Conservation (phyloP, 2,113 vertebrate genomes). For the Opisthocomus hoazin region DNA sequence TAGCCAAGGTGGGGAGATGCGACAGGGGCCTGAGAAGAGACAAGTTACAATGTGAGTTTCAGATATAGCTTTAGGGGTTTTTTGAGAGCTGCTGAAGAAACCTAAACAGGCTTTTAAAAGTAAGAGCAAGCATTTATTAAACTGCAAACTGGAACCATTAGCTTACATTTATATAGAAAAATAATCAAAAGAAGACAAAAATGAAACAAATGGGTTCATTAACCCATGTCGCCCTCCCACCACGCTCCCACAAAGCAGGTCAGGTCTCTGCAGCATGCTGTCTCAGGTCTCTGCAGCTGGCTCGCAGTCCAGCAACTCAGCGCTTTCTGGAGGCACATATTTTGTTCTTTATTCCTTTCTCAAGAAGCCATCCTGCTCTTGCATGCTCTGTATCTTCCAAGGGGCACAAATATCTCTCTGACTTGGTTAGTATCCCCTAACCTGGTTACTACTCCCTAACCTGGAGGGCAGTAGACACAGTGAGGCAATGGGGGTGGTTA, state of each 20-base stretch:
- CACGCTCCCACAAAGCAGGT: background rate
- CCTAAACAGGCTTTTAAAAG: background rate
- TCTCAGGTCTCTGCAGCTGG: background rate
- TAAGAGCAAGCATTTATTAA: background rate
- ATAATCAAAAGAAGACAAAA: background rate
- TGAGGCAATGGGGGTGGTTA: background rate
- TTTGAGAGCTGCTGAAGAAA: background rate
- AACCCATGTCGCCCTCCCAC: background rate
- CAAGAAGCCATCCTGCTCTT: background rate
- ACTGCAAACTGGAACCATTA: background rate
- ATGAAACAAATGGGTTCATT: background rate
- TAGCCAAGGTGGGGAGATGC: background rate
- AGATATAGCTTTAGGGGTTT: background rate
- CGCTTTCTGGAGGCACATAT: background rate
- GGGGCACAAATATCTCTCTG: background rate
- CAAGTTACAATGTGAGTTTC: background rate
- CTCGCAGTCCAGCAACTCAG: background rate
- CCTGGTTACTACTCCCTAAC: background rate
- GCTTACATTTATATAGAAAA: background rate
- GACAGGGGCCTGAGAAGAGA: background rate
- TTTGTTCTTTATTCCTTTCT: background rate
- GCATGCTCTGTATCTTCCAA: background rate
- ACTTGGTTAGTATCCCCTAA: background rate
- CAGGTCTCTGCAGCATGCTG: too few species aligned
- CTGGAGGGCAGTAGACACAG: background rate